Percentiles rank a stretch among this genome's conserved stretches.
Conservation (phyloP, 2,797 vertebrate genomes). For the Corythornis leucogaster region DNA sequence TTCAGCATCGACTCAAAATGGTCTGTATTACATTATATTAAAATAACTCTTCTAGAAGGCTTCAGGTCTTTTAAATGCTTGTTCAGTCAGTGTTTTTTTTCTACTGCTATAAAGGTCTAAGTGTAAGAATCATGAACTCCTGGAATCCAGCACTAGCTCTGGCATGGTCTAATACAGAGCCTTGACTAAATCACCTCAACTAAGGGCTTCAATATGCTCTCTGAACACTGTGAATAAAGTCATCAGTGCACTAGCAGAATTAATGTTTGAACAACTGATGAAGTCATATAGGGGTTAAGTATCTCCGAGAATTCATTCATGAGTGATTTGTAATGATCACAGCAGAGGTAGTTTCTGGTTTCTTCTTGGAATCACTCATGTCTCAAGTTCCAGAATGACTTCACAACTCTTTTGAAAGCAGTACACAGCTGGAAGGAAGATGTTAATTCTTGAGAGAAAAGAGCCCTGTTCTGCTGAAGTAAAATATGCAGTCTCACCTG, state of each 20-base stretch:
- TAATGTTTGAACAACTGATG: conserved; percentile 1
- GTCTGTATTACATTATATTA: background rate
- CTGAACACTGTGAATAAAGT: conserved; percentile 30
- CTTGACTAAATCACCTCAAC: background rate
- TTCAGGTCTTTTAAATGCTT: background rate
- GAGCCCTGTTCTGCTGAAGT: background rate
- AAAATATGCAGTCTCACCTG: background rate
- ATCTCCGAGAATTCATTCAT: background rate
- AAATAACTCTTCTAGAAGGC: background rate
- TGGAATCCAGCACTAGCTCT: background rate
- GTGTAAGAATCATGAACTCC: background rate
- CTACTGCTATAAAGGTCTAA: background rate
- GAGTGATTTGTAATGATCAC: conserved; percentile 2
- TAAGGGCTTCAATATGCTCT: background rate
- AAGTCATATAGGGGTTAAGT: conserved; percentile 8
- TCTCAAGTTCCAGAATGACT: conserved; percentile 23
- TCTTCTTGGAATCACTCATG: conserved; percentile 14
- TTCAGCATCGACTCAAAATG: background rate
- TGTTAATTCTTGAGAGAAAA: conserved; percentile 1
- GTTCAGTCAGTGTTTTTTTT: background rate
- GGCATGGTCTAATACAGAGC: background rate
- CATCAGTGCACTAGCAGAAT: background rate
- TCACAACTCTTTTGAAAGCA: conserved; percentile 8
- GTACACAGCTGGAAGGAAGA: background rate
- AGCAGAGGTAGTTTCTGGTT: conserved; percentile 9